These are phyloP conservation scores for Neomorphus geoffroyi DNA, from an alignment of 2,797 vertebrate species.

Conservation along the genomic window DNA sequence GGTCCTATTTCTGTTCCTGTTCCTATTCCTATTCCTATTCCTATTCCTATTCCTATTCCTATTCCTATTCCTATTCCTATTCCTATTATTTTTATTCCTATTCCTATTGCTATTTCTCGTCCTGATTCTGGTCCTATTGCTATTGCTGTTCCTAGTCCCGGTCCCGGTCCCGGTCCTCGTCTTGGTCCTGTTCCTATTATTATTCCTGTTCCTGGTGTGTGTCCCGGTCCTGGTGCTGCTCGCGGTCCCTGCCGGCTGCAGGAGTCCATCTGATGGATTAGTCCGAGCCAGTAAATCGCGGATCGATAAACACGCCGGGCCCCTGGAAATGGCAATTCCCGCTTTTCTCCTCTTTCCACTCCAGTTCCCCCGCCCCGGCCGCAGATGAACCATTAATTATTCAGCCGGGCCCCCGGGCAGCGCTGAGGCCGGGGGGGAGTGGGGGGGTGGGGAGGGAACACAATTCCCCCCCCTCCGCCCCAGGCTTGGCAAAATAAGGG, in stretches of 20 bases:
- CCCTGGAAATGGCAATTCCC: constrained; percentile 18
- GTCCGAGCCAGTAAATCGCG: constrained; percentile 28
- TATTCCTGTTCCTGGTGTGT: no score
- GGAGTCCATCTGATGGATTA: constrained; percentile 18
- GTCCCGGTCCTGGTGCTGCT: not conserved
- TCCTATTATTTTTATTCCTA: not conserved
- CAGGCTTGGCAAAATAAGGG: not conserved
- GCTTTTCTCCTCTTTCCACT: constrained; percentile 44
- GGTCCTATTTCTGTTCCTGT: no score
- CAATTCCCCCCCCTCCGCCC: not conserved
- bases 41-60: no score
- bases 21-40: no score
- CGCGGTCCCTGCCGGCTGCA: not conserved
- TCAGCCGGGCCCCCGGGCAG: not conserved
- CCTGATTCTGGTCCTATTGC: not conserved
- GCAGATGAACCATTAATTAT: constrained; percentile 57
- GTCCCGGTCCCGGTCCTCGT: not conserved
- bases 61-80: not conserved
- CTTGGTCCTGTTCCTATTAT: not conserved
- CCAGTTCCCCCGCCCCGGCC: constrained; percentile 13
- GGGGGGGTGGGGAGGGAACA: no score
- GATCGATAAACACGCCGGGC: constrained; percentile 56
- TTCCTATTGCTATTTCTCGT: not conserved
- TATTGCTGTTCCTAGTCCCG: not conserved
- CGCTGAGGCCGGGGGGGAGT: not conserved